These are phyloP conservation scores for Sclerurus mexicanus DNA, from an alignment of 2,113 vertebrate genomes.

Conservation along the genomic window DNA sequence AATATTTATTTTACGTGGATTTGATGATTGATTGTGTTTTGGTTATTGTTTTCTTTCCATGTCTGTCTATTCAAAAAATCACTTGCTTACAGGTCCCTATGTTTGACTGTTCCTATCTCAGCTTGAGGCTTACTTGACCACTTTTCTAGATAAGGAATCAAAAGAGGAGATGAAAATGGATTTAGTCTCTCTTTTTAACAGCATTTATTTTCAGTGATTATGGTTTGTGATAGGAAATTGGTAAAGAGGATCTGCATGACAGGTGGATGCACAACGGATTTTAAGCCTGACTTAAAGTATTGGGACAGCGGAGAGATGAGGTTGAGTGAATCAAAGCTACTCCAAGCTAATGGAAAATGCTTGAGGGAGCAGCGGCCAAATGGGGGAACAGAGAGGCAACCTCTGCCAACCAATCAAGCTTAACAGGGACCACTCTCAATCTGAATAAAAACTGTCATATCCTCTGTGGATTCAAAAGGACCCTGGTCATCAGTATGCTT, in stretches of 20 bases:
- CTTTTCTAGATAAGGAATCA: neutral
- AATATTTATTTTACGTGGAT: neutral
- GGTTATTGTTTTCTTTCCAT: neutral
- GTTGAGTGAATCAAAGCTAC: neutral
- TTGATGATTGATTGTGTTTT: neutral
- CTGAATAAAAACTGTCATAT: neutral
- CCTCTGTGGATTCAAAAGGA: neutral
- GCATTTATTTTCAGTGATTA: neutral
- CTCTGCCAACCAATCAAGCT: neutral
- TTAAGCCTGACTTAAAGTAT: neutral
- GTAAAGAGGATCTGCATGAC: neutral
- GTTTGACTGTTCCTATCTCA: neutral
- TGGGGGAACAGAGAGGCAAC: neutral
- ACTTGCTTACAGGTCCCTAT: neutral
- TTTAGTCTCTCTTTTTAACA: neutral
- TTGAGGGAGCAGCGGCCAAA: neutral
- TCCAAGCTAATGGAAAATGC: neutral
- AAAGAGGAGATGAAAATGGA: neutral
- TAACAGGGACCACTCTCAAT: neutral
- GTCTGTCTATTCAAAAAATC: neutral
- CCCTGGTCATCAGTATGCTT: neutral
- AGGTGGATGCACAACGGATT: neutral
- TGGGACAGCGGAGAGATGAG: neutral
- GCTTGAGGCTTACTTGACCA: neutral
- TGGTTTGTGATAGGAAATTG: neutral